Percentiles rank a stretch among this genome's conserved stretches.
Evolutionary conservation across 2,113 vertebrate species (phyloP).

Genomic region (Cochlearius cochlearius): DNA sequence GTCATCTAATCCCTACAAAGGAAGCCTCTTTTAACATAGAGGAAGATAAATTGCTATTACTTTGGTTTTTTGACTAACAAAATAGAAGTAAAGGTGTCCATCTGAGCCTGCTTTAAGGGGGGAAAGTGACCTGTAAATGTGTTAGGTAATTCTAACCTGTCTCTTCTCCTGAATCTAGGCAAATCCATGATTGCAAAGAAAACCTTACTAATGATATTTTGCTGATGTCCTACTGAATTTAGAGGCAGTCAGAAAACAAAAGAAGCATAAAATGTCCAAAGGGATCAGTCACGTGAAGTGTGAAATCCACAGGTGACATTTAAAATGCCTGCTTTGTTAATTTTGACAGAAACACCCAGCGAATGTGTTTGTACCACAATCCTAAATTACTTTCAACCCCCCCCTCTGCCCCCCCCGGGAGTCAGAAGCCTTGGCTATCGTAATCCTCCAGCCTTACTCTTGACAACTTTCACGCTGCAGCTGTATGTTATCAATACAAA

Average conservation of each 20-base stretch:
- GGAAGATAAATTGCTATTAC: neutral
- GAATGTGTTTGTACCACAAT: neutral
- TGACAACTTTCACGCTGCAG: neutral
- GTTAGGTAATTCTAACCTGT: neutral
- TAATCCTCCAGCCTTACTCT: neutral
- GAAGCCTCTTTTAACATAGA: neutral
- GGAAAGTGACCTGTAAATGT: neutral
- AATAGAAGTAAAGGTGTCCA: neutral
- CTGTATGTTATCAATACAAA: constrained; percentile 43
- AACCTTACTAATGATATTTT: neutral
- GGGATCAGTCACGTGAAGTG: neutral
- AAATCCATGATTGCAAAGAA: neutral
- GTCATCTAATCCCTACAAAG: neutral
- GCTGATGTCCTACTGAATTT: neutral
- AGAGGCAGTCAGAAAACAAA: neutral
- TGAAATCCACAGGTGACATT: neutral
- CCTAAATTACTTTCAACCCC: neutral
- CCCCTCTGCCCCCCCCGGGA: neutral
- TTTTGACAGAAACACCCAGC: neutral
- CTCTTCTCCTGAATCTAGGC: neutral
- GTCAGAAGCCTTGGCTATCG: constrained; percentile 24
- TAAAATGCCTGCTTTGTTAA: neutral
- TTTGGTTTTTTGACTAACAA: neutral
- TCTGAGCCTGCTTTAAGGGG: neutral
- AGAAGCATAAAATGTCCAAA: neutral